These are phyloP conservation scores for Caranx melampygus DNA, from an alignment of 2,113 vertebrate genomes.

Conservation along the genomic window DNA sequence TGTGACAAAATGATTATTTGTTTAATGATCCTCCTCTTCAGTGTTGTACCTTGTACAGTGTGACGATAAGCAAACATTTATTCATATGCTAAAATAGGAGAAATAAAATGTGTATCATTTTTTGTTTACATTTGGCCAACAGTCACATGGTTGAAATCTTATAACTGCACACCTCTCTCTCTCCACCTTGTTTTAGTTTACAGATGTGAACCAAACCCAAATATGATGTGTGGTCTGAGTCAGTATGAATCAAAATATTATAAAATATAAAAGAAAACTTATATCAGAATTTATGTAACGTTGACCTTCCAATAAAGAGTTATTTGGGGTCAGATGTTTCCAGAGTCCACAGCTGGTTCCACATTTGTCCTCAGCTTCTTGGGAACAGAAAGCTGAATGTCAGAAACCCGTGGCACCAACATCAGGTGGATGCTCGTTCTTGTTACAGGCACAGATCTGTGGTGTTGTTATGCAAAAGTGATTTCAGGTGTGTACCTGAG, in stretches of 20 bases:
- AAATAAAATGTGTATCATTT: background rate
- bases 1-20: background rate
- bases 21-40: background rate
- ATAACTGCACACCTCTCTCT: too few species aligned
- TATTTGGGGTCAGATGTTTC: background rate
- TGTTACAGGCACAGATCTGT: background rate
- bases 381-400: conserved; percentile 6
- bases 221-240: background rate
- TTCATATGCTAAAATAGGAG: background rate
- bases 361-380: background rate
- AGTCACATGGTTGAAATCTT: too few species aligned
- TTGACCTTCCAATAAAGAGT: background rate
- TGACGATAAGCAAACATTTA: too few species aligned
- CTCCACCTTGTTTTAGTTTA: too few species aligned
- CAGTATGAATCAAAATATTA: background rate
- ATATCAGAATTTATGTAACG: background rate
- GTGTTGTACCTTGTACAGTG: background rate
- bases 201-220: too few species aligned
- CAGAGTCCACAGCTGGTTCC: background rate
- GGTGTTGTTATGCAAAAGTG: background rate
- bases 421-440: background rate
- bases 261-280: background rate
- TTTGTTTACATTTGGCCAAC: too few species aligned
- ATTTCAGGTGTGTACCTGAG: conserved; percentile 42
- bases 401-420: background rate